Base-by-base conservation (phyloP, 1,140 invertebrate genomes). In the Drosophila lacertosa region DNA sequence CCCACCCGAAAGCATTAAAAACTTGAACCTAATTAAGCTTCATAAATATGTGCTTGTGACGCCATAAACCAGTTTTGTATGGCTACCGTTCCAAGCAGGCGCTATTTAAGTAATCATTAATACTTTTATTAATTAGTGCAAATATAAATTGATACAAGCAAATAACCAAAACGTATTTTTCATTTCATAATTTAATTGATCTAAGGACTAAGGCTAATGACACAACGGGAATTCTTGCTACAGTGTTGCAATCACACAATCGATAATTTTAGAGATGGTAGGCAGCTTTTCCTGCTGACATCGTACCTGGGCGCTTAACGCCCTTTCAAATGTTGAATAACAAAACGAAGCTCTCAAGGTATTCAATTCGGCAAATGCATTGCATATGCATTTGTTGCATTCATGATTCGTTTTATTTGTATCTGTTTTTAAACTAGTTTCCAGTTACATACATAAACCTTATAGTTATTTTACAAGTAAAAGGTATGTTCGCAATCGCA, bases 381-480 rank as follows among this genome's bases (percentile, higher is more conserved):
- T 22, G 1, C 11, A 39, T 33, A 16, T 57, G 22, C 54, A 57
- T 26, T 35, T 57, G 35, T 50, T 65, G 53, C 60, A 55, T 70
- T 70, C 51, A 65, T 44, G 9, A 50, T 57, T 65, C 20, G 39
- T 39, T 70, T 70, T 70, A 70, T 70, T 57, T 57, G 20, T 55
- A 70, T 54, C 33, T 64, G 50, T 35, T 70, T 53, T 64, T 70
- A 70, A 65, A 65, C 67, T 70, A 70, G 45, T 65, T 70, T 70
- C 51, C 67, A 70, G 65, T 70, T 70, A 70, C 60, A 57, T 70
- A 70, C 60, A 64, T 55, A 65, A 65, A 65, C 35, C 67, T 70
- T 70, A 70, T 42, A 51, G 29, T 70, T 65, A 33, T 70, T 65
- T 65, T 65, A 70, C 67, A 70, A 65, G 42, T 70, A 70, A 69